Evolutionary conservation across 2,113 vertebrate species (phyloP).

Genomic region (Riparia riparia): DNA sequence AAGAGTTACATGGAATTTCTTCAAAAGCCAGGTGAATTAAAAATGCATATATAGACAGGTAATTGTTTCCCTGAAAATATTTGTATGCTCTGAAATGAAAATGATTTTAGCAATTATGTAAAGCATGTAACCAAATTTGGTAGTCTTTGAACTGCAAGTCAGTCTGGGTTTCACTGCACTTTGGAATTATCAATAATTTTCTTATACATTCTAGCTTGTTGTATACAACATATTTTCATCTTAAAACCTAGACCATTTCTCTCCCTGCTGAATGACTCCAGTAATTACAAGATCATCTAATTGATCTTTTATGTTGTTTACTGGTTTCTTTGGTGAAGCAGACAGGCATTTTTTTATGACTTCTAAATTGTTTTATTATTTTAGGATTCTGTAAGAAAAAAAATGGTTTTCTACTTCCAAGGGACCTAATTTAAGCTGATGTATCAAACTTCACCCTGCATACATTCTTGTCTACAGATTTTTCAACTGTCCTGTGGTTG

Average conservation of each 20-base stretch:
- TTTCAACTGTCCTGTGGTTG: constrained; percentile 62
- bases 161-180: neutral
- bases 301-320: neutral
- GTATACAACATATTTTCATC: neutral
- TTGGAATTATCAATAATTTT: neutral
- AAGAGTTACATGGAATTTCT: neutral
- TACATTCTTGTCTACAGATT: constrained; percentile 66
- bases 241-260: neutral
- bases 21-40: neutral
- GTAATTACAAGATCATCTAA: constrained; percentile 18
- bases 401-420: neutral
- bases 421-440: constrained; percentile 33
- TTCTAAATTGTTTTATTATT: constrained; percentile 44
- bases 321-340: neutral
- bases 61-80: neutral
- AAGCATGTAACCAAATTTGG: neutral
- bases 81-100: neutral
- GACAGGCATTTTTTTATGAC: neutral
- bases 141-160: neutral
- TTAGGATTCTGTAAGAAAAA: constrained; percentile 52
- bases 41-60: neutral
- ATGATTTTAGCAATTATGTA: neutral
- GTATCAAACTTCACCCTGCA: constrained; percentile 45
- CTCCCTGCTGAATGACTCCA: neutral
- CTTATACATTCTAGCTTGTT: neutral